These are phyloP conservation scores for Pedetes capensis DNA, from an alignment of 2,113 vertebrate genomes.

Conservation along the genomic window DNA sequence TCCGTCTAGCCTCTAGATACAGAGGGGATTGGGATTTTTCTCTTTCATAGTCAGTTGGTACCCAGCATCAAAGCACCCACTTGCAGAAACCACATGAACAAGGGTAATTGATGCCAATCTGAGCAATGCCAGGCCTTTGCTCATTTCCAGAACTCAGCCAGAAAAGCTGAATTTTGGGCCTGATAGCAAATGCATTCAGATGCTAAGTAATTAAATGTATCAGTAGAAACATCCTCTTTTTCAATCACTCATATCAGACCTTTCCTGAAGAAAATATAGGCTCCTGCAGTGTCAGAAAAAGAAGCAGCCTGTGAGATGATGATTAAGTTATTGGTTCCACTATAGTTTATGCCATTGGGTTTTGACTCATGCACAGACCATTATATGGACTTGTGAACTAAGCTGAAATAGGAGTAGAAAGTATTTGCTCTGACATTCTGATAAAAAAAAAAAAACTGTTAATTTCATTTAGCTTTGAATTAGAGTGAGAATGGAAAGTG, in stretches of 20 bases:
- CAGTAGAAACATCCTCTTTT: background rate
- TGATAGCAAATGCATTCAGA: background rate
- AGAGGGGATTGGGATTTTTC: background rate
- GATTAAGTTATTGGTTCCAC: constrained; percentile 16
- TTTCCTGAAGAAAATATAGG: constrained; percentile 14
- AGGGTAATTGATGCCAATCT: background rate
- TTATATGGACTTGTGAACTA: background rate
- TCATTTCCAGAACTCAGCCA: constrained; percentile 14
- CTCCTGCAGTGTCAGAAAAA: background rate
- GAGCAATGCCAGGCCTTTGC: background rate
- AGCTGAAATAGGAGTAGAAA: constrained; percentile 34
- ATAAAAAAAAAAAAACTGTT: constrained; percentile 42
- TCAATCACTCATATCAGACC: background rate
- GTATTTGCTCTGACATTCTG: constrained; percentile 33
- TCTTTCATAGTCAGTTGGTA: background rate
- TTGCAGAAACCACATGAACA: background rate
- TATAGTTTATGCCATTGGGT: background rate
- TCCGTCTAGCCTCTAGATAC: background rate
- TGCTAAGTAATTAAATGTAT: constrained; percentile 38
- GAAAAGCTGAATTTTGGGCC: background rate
- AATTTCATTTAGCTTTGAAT: constrained; percentile 49
- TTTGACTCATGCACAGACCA: constrained; percentile 10
- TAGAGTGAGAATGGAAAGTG: constrained; percentile 19
- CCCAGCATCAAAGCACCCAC: background rate
- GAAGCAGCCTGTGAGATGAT: background rate